Evolutionary conservation across 2,888 invertebrate species (phyloP), one percentile per base, ranked within the genome.

Genomic region (Cataglyphis albicans): DNA sequence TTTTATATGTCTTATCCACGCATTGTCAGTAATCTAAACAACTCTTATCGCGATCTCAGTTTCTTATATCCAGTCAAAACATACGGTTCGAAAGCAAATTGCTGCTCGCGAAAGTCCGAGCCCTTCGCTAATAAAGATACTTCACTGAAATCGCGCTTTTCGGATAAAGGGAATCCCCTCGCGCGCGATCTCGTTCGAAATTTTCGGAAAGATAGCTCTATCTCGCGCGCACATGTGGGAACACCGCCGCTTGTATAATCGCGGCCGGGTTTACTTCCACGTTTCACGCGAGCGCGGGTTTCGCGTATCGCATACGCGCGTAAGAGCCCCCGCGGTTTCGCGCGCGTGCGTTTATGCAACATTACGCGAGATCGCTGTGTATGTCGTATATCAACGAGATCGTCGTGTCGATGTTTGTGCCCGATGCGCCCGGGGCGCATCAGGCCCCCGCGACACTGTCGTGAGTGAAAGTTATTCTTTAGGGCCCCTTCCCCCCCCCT

Each of bases 381-480:
- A 55, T 25, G 18, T 44, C 44, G 2, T 76, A 38, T 38, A 67
- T 6, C 57, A 6, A 44, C 57, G 67, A 15, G 32, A 18, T 44
- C 12, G 21, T 25, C 12, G 29, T 9, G 68, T 59, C 59, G 35
- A 48, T 48, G 70, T n/a, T n/a, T 82, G n/a, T n/a, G 81, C 59
- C 52, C 75, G 72, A 80, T 73, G 81, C 68, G 59, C 81, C 52
- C 67, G 12, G 73, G 81, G 67, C 78, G 67, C 78, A 86, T 83
- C 70, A 83, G 82, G 80, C 68, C 64, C 29, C 83, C 81, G 86
- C 84, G 87, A 91, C 87, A 87, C 85, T 59, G 78, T 67, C 82
- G 88, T 78, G 88, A 89, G 91, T 91, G 91, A 91, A 91, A 91
- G 91, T 91, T 89, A 89, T 82, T 87, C 70, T 82, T 78, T 85